A percentile compares a stretch with the other conserved stretches of the same genome.
phyloP scores from a whole-genome alignment of 1,140 invertebrate species.

The Homalodisca vitripennis region DNA sequence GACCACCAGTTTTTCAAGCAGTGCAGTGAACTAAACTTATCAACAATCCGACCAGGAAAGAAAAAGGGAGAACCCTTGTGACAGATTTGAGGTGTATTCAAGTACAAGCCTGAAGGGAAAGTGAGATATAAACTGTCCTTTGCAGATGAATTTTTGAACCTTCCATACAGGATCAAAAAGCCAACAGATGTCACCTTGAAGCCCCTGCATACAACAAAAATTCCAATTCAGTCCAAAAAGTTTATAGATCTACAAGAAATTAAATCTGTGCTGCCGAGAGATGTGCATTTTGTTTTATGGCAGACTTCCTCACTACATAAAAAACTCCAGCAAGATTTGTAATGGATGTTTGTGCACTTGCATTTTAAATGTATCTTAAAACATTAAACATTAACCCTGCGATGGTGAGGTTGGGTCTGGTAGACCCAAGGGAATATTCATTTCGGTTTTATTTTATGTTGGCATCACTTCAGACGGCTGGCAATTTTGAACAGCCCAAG shows the following conservation, averaged over 20 bases:
- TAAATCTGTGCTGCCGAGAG: slow-evolving; percentile 22
- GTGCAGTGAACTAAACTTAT: slow-evolving; percentile 20
- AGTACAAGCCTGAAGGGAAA: slow-evolving; percentile 34
- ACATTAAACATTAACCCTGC: slow-evolving; percentile 23
- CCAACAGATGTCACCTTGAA: no score
- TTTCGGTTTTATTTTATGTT: no score
- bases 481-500: no score
- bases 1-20: slow-evolving; percentile 34
- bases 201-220: no score
- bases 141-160: slow-evolving; percentile 21
- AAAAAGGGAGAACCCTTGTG: slow-evolving; percentile 33
- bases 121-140: slow-evolving; percentile 34
- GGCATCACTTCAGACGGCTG: no score
- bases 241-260: slow-evolving; percentile 30
- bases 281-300: slow-evolving; percentile 27
- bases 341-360: no score
- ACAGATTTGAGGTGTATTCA: slow-evolving; percentile 34
- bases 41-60: no score
- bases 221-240: slow-evolving; percentile 30
- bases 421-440: no score
- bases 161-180: no score
- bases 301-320: no score
- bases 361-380: slow-evolving; percentile 23
- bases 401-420: no score
- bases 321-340: no score